phyloP scores from a whole-genome alignment of 2,888 invertebrate species.

The Hyppa rectilinea region DNA sequence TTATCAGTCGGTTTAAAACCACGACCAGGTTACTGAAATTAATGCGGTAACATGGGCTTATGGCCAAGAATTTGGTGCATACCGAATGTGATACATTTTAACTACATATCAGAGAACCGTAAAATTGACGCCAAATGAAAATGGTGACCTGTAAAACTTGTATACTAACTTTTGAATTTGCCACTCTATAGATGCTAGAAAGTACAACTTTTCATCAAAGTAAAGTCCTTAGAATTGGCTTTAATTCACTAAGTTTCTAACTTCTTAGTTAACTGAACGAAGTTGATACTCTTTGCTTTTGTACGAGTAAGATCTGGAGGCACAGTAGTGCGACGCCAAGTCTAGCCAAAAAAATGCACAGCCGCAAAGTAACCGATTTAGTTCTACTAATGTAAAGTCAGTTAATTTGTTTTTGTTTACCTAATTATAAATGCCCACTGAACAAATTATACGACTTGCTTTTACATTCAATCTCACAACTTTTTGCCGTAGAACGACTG shows the following conservation, averaged over 20 bases:
- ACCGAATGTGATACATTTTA: background rate
- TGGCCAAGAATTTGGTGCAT: too few species aligned
- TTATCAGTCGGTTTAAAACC: background rate
- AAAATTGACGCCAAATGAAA: background rate
- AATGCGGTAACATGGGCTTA: too few species aligned
- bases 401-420: too few species aligned
- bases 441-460: too few species aligned
- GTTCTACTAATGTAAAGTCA: too few species aligned
- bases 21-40: background rate
- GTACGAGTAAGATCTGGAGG: slow-evolving; percentile 5
- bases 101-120: background rate
- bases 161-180: background rate
- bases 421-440: too few species aligned
- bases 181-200: background rate
- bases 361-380: too few species aligned
- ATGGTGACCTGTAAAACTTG: background rate
- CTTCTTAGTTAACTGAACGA: background rate
- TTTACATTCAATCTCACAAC: too few species aligned
- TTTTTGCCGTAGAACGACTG: too few species aligned
- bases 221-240: background rate
- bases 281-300: background rate
- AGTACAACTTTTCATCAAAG: background rate
- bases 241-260: background rate
- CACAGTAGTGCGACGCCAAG: too few species aligned
- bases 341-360: too few species aligned